These are phyloP conservation scores for Sialis lutaria DNA, from an alignment of 2,888 invertebrate genomes.

Conservation along the genomic window DNA sequence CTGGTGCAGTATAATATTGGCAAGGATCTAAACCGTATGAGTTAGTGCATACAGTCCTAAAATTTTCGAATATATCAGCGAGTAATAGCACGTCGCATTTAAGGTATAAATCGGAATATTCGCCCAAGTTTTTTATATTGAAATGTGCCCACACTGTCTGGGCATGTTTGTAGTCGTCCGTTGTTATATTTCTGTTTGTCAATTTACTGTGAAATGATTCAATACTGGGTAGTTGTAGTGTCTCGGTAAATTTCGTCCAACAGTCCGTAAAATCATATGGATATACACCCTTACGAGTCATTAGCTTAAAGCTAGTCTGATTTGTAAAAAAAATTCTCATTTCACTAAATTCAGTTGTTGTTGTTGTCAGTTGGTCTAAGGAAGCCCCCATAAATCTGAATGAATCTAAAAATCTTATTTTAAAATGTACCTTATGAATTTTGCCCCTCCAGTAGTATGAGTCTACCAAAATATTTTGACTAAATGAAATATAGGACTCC, in stretches of 20 bases:
- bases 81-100: slow-evolving; percentile 20
- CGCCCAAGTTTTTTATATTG: slow-evolving; percentile 14
- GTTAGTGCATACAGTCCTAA: slow-evolving; percentile 9
- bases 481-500: slow-evolving; percentile 13
- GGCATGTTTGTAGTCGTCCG: slow-evolving; percentile 18
- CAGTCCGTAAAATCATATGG: slow-evolving; percentile 17
- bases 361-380: slow-evolving; percentile 14
- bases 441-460: no score
- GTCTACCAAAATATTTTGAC: slow-evolving; percentile 8
- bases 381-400: slow-evolving; percentile 15
- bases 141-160: slow-evolving; percentile 17
- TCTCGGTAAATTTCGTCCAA: slow-evolving; percentile 12
- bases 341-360: slow-evolving; percentile 8
- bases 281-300: slow-evolving; percentile 17
- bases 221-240: slow-evolving; percentile 11
- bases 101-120: slow-evolving; percentile 19
- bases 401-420: slow-evolving; percentile 14
- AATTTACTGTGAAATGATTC: slow-evolving; percentile 13
- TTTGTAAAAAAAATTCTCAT: slow-evolving; percentile 4
- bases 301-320: slow-evolving; percentile 7
- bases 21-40: slow-evolving; percentile 14
- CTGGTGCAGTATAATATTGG: slow-evolving; percentile 18
- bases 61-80: slow-evolving; percentile 20
- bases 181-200: slow-evolving; percentile 11
- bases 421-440: slow-evolving; percentile 1